Conservation (phyloP, 2,888 invertebrate genomes). For the Anoplius nigerrimus region DNA sequence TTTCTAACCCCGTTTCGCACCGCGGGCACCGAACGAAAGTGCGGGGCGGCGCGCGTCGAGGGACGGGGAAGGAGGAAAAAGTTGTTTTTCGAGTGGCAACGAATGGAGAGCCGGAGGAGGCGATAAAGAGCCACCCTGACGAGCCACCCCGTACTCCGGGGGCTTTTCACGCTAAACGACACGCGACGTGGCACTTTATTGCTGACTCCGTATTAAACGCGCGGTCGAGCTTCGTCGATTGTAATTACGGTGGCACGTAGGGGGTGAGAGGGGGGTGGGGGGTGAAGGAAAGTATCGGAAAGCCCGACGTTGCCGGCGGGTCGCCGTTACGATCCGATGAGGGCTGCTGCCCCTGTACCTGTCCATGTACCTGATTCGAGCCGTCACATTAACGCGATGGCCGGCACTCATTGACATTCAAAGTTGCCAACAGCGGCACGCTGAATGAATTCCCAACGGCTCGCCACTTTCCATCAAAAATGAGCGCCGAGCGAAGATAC, state of each 20-base stretch:
- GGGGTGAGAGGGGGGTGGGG: slow-evolving; percentile 3
- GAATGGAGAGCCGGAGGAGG: slow-evolving; percentile 8
- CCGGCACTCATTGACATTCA: no score
- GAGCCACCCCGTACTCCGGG: slow-evolving; percentile 5
- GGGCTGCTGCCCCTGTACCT: no score
- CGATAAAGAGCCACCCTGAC: slow-evolving; percentile 20
- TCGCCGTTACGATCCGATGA: no score
- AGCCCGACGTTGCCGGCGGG: no score
- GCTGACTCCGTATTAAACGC: slow-evolving; percentile 20
- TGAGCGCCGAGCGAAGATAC: no score
- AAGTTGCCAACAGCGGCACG: no score
- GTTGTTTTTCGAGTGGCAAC: not conserved
- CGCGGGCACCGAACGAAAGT: not conserved
- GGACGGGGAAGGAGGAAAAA: not conserved
- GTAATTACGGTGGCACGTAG: slow-evolving; percentile 12
- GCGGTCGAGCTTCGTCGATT: slow-evolving; percentile 11
- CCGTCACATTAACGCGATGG: no score
- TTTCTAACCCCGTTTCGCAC: slow-evolving; percentile 31
- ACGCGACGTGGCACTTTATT: slow-evolving; percentile 22
- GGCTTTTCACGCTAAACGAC: slow-evolving; percentile 30
- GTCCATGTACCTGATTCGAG: no score
- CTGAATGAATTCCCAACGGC: no score
- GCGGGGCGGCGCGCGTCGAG: not conserved
- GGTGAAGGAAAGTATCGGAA: no score
- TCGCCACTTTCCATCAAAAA: no score